A percentile compares a stretch with the other conserved stretches of the same genome.
Evolutionary conservation across 1,140 invertebrate genomes (phyloP).

Genomic region (Pseudomyrmex flavicornis): DNA sequence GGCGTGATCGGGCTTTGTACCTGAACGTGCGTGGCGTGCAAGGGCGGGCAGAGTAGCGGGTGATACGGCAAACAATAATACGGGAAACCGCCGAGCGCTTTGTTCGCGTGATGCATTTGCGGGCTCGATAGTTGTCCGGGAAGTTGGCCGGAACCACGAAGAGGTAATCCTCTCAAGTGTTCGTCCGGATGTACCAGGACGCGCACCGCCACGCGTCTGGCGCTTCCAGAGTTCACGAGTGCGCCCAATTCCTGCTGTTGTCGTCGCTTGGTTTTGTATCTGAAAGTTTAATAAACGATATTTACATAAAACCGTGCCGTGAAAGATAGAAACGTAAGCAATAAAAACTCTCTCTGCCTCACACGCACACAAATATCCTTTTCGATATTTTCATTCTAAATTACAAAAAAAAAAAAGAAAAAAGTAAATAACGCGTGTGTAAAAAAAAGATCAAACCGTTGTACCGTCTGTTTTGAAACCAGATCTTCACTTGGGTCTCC

Average conservation of each 20-base stretch:
- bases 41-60: conserved; percentile 82
- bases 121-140: conserved; percentile 78
- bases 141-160: conserved; percentile 80
- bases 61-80: conserved; percentile 85
- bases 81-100: conserved; percentile 82
- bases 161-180: conserved; percentile 80
- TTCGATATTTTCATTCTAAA: conserved; percentile 1
- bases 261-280: conserved; percentile 84
- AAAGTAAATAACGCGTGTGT: background rate
- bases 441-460: conserved; percentile 74
- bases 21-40: conserved; percentile 81
- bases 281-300: conserved; percentile 56
- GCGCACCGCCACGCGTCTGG: conserved; percentile 82
- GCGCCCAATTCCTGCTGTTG: conserved; percentile 84
- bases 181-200: conserved; percentile 84
- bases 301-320: background rate
- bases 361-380: background rate
- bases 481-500: conserved; percentile 93
- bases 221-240: conserved; percentile 82
- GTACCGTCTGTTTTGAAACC: conserved; percentile 85
- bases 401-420: no score
- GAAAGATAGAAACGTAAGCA: no score
- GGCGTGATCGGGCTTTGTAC: conserved; percentile 78
- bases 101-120: conserved; percentile 81
- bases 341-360: no score